These are phyloP conservation scores for Amblyjoppa fuscipennis DNA, from an alignment of 2,888 invertebrate species.

Conservation along the genomic window DNA sequence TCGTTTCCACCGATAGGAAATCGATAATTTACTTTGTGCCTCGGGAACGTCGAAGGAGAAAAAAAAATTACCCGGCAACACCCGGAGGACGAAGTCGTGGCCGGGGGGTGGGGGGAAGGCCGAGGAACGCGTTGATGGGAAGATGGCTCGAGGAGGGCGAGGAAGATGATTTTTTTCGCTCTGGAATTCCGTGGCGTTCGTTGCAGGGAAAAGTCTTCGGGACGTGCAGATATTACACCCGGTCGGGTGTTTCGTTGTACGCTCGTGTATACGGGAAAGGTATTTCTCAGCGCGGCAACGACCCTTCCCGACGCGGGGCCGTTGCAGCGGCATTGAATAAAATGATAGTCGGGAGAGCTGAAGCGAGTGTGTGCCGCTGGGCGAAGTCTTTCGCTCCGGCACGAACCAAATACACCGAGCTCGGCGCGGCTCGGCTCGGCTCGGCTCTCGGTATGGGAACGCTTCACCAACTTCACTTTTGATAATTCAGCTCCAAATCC, in stretches of 20 bases:
- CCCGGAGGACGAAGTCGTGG: conserved; percentile 8
- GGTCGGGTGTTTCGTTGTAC: background rate
- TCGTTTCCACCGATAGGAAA: conserved; percentile 72
- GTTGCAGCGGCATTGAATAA: conserved; percentile 65
- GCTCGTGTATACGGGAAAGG: conserved; percentile 52
- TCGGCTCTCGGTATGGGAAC: background rate
- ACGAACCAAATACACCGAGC: background rate
- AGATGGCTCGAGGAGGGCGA: conserved; percentile 11
- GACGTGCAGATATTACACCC: background rate
- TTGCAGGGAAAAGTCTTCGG: conserved; percentile 37
- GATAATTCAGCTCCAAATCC: background rate
- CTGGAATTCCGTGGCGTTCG: conserved; percentile 38
- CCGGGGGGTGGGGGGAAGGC: background rate
- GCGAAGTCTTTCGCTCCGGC: background rate
- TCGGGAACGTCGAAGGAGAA: conserved; percentile 47
- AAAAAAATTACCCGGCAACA: conserved; percentile 11
- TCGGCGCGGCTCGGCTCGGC: background rate
- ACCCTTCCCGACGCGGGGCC: conserved; percentile 54
- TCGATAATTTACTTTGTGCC: conserved; percentile 72
- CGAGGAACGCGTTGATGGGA: background rate
- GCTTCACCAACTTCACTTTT: background rate
- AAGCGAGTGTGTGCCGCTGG: conserved; percentile 19
- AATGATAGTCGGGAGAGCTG: conserved; percentile 52
- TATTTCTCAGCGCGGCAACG: conserved; percentile 63
- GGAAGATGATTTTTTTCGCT: conserved; percentile 45